A percentile compares a stretch with the other conserved stretches of the same genome.
Evolutionary conservation across 2,888 invertebrate genomes (phyloP).

Genomic region (Hydropsyche betteni): DNA sequence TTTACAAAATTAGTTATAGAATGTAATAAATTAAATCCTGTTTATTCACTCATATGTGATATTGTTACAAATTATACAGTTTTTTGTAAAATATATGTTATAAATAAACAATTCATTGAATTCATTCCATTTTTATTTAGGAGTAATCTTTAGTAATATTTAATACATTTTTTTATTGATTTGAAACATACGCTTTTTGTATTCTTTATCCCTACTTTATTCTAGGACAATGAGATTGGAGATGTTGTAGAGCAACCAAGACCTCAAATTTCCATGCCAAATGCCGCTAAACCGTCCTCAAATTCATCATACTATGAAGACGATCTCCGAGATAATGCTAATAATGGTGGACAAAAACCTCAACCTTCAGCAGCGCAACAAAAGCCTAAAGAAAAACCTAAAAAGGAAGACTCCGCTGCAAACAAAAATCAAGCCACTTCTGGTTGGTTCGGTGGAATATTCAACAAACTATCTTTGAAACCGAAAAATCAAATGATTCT

Average conservation of each 20-base stretch:
- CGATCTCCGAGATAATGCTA: constrained; percentile 53
- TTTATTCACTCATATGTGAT: constrained; percentile 16
- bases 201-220: constrained; percentile 47
- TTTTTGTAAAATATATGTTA: constrained; percentile 11
- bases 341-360: constrained; percentile 36
- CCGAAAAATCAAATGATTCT: constrained; percentile 95
- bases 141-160: constrained; percentile 1
- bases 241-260: constrained; percentile 56
- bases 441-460: constrained; percentile 89
- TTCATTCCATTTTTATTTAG: not conserved
- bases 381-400: constrained; percentile 44
- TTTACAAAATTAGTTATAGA: not conserved
- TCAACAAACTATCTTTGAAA: constrained; percentile 82
- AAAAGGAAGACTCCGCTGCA: constrained; percentile 52
- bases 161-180: not conserved
- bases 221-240: constrained; percentile 45
- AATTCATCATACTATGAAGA: constrained; percentile 54
- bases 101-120: constrained; percentile 7
- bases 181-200: constrained; percentile 52
- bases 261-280: constrained; percentile 69
- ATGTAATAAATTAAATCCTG: too few species aligned
- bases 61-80: constrained; percentile 24
- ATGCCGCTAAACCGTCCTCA: constrained; percentile 57
- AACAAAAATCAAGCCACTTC: constrained; percentile 58
- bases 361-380: constrained; percentile 45